Evolutionary conservation across 37 sponge, comb jelly and placozoan species (phyloP).

Genomic region (Bolinopsis microptera): DNA sequence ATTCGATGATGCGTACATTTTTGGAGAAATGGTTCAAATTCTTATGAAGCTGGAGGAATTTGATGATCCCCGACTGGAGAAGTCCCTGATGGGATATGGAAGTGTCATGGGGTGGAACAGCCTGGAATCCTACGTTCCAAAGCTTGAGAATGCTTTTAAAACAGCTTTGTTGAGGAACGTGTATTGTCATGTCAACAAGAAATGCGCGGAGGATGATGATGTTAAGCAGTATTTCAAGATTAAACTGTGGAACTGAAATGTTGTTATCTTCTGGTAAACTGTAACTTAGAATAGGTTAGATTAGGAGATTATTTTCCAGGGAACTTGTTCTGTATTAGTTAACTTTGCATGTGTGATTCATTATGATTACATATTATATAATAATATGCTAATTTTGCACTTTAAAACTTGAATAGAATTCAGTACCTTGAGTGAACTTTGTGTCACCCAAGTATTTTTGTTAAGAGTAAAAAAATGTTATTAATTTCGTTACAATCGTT

Average conservation of each 20-base stretch:
- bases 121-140: slow-evolving; percentile 82
- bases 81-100: slow-evolving; percentile 82
- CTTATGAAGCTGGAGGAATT: slow-evolving; percentile 82
- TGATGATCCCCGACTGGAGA: slow-evolving; percentile 75
- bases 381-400: no score
- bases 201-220: slow-evolving; percentile 76
- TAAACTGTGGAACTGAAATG: not conserved
- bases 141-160: slow-evolving; percentile 88
- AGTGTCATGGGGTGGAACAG: slow-evolving; percentile 84
- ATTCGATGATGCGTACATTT: slow-evolving; percentile 94
- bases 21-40: slow-evolving; percentile 87
- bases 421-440: no score
- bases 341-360: no score
- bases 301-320: no score
- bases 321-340: no score
- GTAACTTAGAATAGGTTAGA: no score
- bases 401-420: no score
- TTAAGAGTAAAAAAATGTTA: no score
- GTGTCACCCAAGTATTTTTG: no score
- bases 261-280: not conserved
- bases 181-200: slow-evolving; percentile 86
- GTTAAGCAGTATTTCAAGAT: slow-evolving; percentile 90
- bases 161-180: slow-evolving; percentile 78
- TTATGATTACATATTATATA: no score
- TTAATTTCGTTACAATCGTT: no score